phyloP scores from a whole-genome alignment of 2,888 invertebrate genomes.

The Drosophila hawaiiensis region DNA sequence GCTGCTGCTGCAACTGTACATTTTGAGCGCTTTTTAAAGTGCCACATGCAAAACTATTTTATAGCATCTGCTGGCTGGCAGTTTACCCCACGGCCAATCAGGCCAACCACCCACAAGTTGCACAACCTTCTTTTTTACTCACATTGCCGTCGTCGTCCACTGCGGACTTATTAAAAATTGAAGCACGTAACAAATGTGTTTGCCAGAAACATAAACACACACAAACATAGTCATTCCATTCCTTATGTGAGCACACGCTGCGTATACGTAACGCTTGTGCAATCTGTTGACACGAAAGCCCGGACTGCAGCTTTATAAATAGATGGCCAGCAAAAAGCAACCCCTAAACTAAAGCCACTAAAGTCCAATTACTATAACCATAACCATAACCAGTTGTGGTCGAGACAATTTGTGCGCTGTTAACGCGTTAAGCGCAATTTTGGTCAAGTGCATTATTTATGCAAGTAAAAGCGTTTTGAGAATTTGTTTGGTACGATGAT shows the following conservation, averaged over 20 bases:
- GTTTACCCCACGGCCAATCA: background rate
- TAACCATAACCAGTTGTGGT: slow-evolving; percentile 44
- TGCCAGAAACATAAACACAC: slow-evolving; percentile 17
- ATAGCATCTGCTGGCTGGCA: slow-evolving; percentile 35
- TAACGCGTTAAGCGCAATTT: slow-evolving; percentile 17
- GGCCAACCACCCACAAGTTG: background rate
- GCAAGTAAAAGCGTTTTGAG: background rate
- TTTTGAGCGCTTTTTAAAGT: slow-evolving; percentile 56
- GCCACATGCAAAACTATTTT: slow-evolving; percentile 64
- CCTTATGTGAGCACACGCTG: slow-evolving; percentile 22
- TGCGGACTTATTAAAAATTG: slow-evolving; percentile 55
- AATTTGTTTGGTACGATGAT: no score
- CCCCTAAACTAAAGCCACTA: slow-evolving; percentile 4
- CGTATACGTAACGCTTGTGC: slow-evolving; percentile 55
- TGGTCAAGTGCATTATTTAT: slow-evolving; percentile 47
- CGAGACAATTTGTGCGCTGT: slow-evolving; percentile 25
- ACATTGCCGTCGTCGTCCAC: slow-evolving; percentile 12
- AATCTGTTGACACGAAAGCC: slow-evolving; percentile 48
- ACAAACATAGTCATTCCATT: slow-evolving; percentile 15
- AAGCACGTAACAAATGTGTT: slow-evolving; percentile 59
- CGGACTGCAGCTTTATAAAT: slow-evolving; percentile 49
- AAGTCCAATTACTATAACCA: slow-evolving; percentile 7
- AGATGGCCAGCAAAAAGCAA: slow-evolving; percentile 20
- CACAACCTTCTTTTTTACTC: background rate
- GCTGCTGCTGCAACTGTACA: slow-evolving; percentile 45